A percentile compares a stretch with the other conserved stretches of the same genome.
Evolutionary conservation across 1,140 invertebrate species (phyloP).

Genomic region (Ceratoteleas bidentatus): DNA sequence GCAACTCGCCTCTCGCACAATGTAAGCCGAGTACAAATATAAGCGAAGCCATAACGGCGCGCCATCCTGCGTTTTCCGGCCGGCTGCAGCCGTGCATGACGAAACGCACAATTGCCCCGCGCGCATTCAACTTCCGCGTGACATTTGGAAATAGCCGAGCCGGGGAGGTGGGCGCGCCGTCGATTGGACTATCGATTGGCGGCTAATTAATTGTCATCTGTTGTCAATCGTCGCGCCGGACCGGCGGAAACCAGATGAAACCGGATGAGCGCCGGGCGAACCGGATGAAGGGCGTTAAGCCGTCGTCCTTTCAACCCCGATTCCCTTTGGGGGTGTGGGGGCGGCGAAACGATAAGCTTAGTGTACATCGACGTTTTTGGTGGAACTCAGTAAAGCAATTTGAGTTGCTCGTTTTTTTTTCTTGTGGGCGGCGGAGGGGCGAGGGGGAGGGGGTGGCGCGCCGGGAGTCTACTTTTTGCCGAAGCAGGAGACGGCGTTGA

Average conservation of each 20-base stretch:
- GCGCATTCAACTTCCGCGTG: slow-evolving; percentile 24
- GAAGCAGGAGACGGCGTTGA: slow-evolving; percentile 86
- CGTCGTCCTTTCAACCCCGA: slow-evolving; percentile 6
- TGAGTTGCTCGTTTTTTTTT: too few species aligned
- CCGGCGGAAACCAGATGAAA: too few species aligned
- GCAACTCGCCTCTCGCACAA: too few species aligned
- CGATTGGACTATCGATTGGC: not conserved
- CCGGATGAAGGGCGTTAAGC: too few species aligned
- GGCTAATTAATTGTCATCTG: not conserved
- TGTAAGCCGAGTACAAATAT: slow-evolving; percentile 18
- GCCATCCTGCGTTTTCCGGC: slow-evolving; percentile 25
- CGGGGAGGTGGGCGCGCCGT: too few species aligned
- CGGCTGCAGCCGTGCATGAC: slow-evolving; percentile 30
- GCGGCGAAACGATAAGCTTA: slow-evolving; percentile 11
- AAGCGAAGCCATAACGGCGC: slow-evolving; percentile 40
- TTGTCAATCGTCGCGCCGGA: too few species aligned
- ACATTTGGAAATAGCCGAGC: slow-evolving; percentile 18
- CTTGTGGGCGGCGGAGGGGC: too few species aligned
- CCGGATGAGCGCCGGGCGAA: too few species aligned
- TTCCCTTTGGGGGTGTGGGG: too few species aligned
- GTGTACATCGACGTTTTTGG: slow-evolving; percentile 42
- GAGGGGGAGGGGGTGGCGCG: slow-evolving; percentile 4
- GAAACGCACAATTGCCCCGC: slow-evolving; percentile 9
- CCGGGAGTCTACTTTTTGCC: slow-evolving; percentile 75
- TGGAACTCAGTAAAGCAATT: slow-evolving; percentile 22